Conservation (phyloP, 1,140 invertebrate genomes). For the Arctopsyche grandis region DNA sequence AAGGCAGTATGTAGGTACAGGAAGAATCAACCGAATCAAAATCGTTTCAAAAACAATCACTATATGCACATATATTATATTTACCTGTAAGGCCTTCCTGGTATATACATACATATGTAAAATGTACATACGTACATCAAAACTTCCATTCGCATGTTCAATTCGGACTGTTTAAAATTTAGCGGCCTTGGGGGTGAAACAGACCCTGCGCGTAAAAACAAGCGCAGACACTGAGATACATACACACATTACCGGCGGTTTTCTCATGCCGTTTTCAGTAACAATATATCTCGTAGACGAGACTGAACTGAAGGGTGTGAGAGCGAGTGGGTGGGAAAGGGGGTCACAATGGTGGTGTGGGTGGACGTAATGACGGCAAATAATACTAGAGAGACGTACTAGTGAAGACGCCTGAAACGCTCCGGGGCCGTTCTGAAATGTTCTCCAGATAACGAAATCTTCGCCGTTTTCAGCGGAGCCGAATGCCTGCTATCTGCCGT, state of each 20-base stretch:
- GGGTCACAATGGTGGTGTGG: not conserved
- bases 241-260: not conserved
- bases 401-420: not conserved
- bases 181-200: not conserved
- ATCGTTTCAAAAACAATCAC: too few species aligned
- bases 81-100: too few species aligned
- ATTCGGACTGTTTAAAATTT: not conserved
- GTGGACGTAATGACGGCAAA: constrained; percentile 30
- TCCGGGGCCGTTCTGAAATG: not conserved
- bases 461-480: not conserved
- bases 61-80: too few species aligned
- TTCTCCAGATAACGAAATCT: constrained; percentile 11
- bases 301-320: not conserved
- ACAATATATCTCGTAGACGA: not conserved
- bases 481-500: not conserved
- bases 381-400: constrained; percentile 14
- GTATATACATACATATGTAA: too few species aligned
- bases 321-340: not conserved
- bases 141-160: too few species aligned
- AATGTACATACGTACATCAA: too few species aligned
- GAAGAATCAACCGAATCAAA: too few species aligned
- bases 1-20: too few species aligned
- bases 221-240: not conserved
- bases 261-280: not conserved
- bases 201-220: constrained; percentile 16